phyloP scores from a whole-genome alignment of 2,797 vertebrate genomes.

The Heterohyrax brucei region DNA sequence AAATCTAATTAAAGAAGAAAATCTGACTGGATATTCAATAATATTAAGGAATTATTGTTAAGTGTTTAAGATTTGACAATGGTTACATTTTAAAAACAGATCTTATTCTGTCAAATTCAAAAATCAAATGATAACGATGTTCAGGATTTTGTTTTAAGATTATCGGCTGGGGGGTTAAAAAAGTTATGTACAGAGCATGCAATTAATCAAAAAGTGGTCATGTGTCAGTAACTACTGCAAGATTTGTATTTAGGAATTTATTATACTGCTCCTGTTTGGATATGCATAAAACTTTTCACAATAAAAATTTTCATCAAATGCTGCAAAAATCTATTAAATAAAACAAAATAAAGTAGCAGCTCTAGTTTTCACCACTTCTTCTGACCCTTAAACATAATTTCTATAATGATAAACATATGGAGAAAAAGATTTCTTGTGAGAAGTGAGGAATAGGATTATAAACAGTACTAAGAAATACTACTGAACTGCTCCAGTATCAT shows the following conservation, averaged over 20 bases:
- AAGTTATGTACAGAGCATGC: neutral
- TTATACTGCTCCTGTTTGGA: conserved; percentile 50
- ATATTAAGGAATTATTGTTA: neutral
- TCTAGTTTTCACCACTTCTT: conserved; percentile 25
- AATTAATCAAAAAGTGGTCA: neutral
- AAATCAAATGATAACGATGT: neutral
- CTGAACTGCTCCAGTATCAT: neutral
- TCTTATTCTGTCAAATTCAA: conserved; percentile 57
- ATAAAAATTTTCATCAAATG: conserved; percentile 10
- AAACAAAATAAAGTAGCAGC: neutral
- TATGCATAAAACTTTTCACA: conserved; percentile 27
- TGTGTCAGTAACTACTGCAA: conserved; percentile 21
- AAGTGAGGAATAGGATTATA: neutral
- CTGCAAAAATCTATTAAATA: neutral
- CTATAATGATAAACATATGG: neutral
- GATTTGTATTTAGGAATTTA: neutral
- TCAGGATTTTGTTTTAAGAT: conserved; percentile 61
- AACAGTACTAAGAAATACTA: neutral
- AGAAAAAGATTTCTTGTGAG: neutral
- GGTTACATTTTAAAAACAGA: neutral
- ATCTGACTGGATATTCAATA: neutral
- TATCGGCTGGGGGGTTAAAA: neutral
- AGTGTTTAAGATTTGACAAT: conserved; percentile 37
- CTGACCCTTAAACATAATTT: conserved; percentile 24
- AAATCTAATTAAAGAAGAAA: conserved; percentile 21